A percentile compares a stretch with the other conserved stretches of the same genome.
phyloP scores from a whole-genome alignment of 2,113 vertebrate species.

The Anoplopoma fimbria region DNA sequence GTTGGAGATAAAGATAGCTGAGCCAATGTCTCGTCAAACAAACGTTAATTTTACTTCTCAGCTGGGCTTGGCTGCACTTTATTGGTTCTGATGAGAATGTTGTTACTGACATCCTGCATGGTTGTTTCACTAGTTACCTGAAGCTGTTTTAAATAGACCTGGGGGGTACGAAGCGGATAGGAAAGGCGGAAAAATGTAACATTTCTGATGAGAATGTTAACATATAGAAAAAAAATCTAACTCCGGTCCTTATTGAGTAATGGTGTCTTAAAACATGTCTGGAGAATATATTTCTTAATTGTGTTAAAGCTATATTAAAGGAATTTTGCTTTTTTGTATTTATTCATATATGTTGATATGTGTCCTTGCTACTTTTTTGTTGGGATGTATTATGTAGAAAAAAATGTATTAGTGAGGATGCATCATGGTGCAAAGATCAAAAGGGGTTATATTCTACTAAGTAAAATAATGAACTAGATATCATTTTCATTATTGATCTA shows the following conservation, averaged over 20 bases:
- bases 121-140: conserved; percentile 36
- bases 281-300: background rate
- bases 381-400: background rate
- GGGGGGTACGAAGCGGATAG: background rate
- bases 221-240: background rate
- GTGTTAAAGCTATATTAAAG: background rate
- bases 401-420: background rate
- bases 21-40: conserved; percentile 55
- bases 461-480: too few relatives aligned
- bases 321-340: background rate
- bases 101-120: conserved; percentile 41
- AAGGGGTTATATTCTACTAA: background rate
- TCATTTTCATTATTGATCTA: background rate
- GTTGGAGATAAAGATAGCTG: conserved; percentile 75
- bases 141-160: conserved; percentile 27
- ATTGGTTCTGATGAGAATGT: conserved; percentile 44
- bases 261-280: background rate
- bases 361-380: background rate
- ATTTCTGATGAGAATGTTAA: background rate
- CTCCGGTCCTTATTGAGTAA: background rate
- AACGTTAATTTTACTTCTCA: conserved; percentile 44
- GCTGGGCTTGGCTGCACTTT: conserved; percentile 26
- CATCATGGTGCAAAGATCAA: background rate
- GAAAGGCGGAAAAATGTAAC: background rate
- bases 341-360: background rate